These are phyloP conservation scores for Eristalinus aeneus DNA, from an alignment of 2,888 invertebrate species.

Conservation along the genomic window DNA sequence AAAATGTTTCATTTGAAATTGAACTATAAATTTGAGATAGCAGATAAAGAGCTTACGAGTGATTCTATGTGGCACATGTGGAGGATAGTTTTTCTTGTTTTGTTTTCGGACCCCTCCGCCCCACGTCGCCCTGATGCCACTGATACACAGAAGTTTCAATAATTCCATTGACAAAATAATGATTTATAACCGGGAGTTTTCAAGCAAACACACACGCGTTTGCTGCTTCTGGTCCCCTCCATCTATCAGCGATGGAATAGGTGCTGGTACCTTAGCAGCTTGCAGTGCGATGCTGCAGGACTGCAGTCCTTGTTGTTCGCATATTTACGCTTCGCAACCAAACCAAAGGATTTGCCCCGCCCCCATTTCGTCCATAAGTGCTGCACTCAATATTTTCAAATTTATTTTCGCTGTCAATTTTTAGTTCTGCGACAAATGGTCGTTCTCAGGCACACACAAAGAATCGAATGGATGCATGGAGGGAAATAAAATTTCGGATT, in stretches of 20 bases:
- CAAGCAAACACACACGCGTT: slow-evolving; percentile 23
- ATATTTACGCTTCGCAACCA: slow-evolving; percentile 45
- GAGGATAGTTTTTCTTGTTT: slow-evolving; percentile 50
- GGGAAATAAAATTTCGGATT: slow-evolving; percentile 60
- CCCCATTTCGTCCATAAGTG: slow-evolving; percentile 46
- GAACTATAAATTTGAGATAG: slow-evolving; percentile 64
- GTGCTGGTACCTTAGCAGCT: slow-evolving; percentile 51
- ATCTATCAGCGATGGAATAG: not conserved
- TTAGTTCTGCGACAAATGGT: slow-evolving; percentile 66
- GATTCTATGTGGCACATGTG: slow-evolving; percentile 56
- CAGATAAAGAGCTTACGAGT: slow-evolving; percentile 67
- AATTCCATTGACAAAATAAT: slow-evolving; percentile 71
- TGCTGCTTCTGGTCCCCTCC: not conserved
- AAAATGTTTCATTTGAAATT: slow-evolving; percentile 19
- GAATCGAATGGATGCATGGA: slow-evolving; percentile 15
- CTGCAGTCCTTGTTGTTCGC: slow-evolving; percentile 48
- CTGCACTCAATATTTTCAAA: slow-evolving; percentile 67
- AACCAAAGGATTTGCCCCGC: slow-evolving; percentile 22
- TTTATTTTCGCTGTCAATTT: slow-evolving; percentile 68
- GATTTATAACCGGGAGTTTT: slow-evolving; percentile 68
- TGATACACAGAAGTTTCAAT: slow-evolving; percentile 67
- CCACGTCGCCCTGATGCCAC: slow-evolving; percentile 8
- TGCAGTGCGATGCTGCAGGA: slow-evolving; percentile 47
- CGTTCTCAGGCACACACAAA: slow-evolving; percentile 47
- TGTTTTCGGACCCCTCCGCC: slow-evolving; percentile 47